Evolutionary conservation across 2,888 invertebrate genomes (phyloP).

Genomic region (Cantharis nigra): DNA sequence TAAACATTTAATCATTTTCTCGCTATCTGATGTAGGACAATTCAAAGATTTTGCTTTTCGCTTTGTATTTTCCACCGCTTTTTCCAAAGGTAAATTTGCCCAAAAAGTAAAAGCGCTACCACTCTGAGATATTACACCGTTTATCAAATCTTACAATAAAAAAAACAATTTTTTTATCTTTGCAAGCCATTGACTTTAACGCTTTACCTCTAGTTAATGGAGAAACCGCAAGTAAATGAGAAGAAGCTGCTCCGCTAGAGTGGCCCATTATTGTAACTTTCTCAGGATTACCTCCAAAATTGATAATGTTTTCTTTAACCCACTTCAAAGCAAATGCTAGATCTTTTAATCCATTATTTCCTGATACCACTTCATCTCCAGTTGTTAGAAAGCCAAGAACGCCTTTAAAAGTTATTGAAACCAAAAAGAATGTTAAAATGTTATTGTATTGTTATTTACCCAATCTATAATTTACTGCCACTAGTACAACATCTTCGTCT

Average conservation of each 20-base stretch:
- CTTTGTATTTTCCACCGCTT: slow-evolving; percentile 62
- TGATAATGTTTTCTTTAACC: slow-evolving; percentile 49
- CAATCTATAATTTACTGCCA: slow-evolving; percentile 38
- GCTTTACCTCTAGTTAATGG: slow-evolving; percentile 50
- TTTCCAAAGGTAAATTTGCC: slow-evolving; percentile 58
- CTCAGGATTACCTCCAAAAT: slow-evolving; percentile 53
- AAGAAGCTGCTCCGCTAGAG: slow-evolving; percentile 54
- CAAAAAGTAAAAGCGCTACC: slow-evolving; percentile 64
- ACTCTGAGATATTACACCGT: slow-evolving; percentile 73
- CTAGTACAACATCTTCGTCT: slow-evolving; percentile 71
- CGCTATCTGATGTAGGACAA: slow-evolving; percentile 61
- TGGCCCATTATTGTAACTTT: slow-evolving; percentile 53
- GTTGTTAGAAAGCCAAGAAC: slow-evolving; percentile 50
- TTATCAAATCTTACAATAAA: neutral
- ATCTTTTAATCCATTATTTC: slow-evolving; percentile 55
- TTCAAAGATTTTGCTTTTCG: slow-evolving; percentile 64
- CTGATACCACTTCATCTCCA: slow-evolving; percentile 49
- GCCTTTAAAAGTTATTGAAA: slow-evolving; percentile 34
- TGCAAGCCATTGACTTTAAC: neutral
- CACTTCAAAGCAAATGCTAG: slow-evolving; percentile 52
- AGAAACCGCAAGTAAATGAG: slow-evolving; percentile 53
- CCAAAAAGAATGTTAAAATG: neutral
- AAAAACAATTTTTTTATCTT: neutral
- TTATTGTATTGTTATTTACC: slow-evolving; percentile 11
- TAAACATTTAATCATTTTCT: slow-evolving; percentile 65